Percentiles rank a stretch among this genome's conserved stretches.
Conservation (phyloP, 2,888 invertebrate genomes). For the Agonopterix subpropinquella region DNA sequence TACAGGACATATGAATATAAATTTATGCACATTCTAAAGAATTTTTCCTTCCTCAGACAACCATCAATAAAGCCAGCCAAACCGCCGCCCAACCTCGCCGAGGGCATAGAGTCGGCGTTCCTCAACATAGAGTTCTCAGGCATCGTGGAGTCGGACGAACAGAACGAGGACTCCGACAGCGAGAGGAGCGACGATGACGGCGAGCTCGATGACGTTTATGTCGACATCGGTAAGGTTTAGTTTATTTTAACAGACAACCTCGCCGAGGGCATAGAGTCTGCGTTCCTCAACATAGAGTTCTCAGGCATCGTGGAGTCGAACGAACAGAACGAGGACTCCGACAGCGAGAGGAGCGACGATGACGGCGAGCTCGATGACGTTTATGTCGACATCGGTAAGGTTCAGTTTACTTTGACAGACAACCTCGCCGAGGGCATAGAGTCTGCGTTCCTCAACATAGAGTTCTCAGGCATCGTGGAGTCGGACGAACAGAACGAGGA, state of each 20-base stretch:
- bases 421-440: slow-evolving; percentile 66
- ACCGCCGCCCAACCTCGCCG: slow-evolving; percentile 59
- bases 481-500: slow-evolving; percentile 58
- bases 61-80: slow-evolving; percentile 57
- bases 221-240: slow-evolving; percentile 53
- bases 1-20: too few species aligned
- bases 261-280: slow-evolving; percentile 67
- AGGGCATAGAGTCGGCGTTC: slow-evolving; percentile 70
- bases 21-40: too few species aligned
- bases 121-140: slow-evolving; percentile 71
- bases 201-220: slow-evolving; percentile 62
- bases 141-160: slow-evolving; percentile 66
- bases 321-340: slow-evolving; percentile 51
- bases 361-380: slow-evolving; percentile 63
- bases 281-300: slow-evolving; percentile 71
- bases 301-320: slow-evolving; percentile 70
- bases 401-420: too few species aligned
- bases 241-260: slow-evolving; percentile 28
- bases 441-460: slow-evolving; percentile 69
- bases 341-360: slow-evolving; percentile 58
- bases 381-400: slow-evolving; percentile 61
- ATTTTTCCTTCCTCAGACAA: slow-evolving; percentile 37
- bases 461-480: slow-evolving; percentile 70
- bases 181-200: slow-evolving; percentile 59
- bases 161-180: slow-evolving; percentile 51